A percentile compares a stretch with the other conserved stretches of the same genome.
Evolutionary conservation across 2,888 invertebrate genomes (phyloP).

Genomic region (Lasius fuliginosus): DNA sequence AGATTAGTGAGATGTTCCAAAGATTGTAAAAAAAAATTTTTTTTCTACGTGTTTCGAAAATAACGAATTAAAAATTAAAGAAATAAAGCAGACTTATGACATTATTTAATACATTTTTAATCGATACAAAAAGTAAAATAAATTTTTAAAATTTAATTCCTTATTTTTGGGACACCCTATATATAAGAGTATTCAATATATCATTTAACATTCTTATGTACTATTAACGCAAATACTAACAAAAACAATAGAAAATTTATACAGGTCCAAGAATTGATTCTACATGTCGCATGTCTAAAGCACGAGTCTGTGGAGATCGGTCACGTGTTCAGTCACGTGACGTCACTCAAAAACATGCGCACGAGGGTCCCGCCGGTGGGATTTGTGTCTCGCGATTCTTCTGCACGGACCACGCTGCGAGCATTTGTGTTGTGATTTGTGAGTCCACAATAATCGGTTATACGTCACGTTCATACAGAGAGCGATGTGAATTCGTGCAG

Average conservation of each 20-base stretch:
- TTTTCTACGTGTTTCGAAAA: no score
- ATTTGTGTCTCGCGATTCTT: background rate
- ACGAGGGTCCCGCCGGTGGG: background rate
- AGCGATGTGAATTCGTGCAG: conserved; percentile 49
- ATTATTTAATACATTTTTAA: no score
- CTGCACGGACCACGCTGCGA: background rate
- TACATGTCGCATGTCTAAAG: no score
- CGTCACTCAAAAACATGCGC: background rate
- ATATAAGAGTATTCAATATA: background rate
- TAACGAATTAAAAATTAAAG: no score
- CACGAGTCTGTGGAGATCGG: background rate
- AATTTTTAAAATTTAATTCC: no score
- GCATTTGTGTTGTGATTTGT: no score
- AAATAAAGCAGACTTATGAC: no score
- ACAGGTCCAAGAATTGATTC: background rate
- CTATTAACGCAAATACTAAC: background rate
- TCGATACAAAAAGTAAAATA: no score
- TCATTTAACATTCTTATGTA: background rate
- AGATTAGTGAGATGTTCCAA: no score
- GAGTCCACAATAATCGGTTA: background rate
- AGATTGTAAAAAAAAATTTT: no score
- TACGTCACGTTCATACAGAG: background rate
- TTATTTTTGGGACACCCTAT: no score
- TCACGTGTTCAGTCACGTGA: background rate
- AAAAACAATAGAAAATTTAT: background rate